Base-by-base conservation (phyloP, 1,140 invertebrate genomes). In the Lasioglossum baleicum region DNA sequence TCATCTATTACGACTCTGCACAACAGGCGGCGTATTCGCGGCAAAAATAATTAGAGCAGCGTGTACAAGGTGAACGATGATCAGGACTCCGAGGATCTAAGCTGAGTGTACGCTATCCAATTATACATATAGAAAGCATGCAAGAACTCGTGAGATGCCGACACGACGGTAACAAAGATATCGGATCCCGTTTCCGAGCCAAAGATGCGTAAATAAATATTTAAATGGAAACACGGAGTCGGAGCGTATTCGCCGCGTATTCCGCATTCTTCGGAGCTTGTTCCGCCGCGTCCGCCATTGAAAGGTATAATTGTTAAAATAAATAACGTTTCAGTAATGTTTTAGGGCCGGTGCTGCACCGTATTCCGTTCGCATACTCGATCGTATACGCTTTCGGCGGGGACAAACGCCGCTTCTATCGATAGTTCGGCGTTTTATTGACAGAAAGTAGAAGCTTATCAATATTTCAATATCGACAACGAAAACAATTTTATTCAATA, bases 401-500 rank as follows among this genome's bases (percentile, higher is more conserved):
- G 1, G 17, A 17, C 51, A 4, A 6, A 2, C 35, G 35, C 6
- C 56, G 56, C 17, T 58, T 20, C n/a, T n/a, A 26, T 20, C 68
- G 68, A 78, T 78, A 70, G 56, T 73, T 79, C 61, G 31, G 22
- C 61, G 68, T 48, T 71, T 64, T 79, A 79, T 79, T 79, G 69
- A 79, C 76, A 79, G 70, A 73, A 58, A 73, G 76, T 72, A 63
- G 69, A 73, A 51, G 76, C 70, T 73, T 79, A 79, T 79, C 76
- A 79, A 79, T 79, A 79, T 79, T 79, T 79, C 76, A 79, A 79
- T 79, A 79, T 72, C 76, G 69, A 58, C 69, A 22, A 65, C 76
- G 76, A 58, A 73, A 79, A 79, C 69, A 79, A 79, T 79, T 79
- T 79, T 79, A 79, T 79, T 73, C 76, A 79, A 79, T 79, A 79